A percentile compares a stretch with the other conserved stretches of the same genome.
phyloP scores from a whole-genome alignment of 2,888 invertebrate species.

The Dicroscelio sp. region DNA sequence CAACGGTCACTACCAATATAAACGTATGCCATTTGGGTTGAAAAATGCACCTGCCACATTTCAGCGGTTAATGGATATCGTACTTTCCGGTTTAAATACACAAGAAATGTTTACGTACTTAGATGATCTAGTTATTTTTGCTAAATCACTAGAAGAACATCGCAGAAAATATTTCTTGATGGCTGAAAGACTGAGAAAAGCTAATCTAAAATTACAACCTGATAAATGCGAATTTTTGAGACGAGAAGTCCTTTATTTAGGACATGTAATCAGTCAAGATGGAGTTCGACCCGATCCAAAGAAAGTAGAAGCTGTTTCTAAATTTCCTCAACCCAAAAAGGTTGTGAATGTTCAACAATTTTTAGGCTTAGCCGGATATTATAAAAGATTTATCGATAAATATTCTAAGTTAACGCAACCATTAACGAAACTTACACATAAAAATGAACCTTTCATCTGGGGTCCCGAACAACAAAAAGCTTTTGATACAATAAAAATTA shows the following conservation, averaged over 20 bases:
- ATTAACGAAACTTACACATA: constrained; percentile 61
- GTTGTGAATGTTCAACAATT: constrained; percentile 49
- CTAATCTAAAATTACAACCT: constrained; percentile 10
- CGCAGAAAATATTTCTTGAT: constrained; percentile 63
- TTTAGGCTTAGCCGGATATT: constrained; percentile 78
- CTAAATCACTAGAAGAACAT: constrained; percentile 64
- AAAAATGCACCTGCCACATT: constrained; percentile 85
- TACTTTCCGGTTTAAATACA: constrained; percentile 83
- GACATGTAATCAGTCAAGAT: constrained; percentile 19
- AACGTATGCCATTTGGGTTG: constrained; percentile 60
- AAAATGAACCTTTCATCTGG: constrained; percentile 55
- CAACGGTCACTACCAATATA: constrained; percentile 81
- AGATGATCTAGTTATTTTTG: constrained; percentile 78
- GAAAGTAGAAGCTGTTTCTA: neutral
- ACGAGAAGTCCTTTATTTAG: constrained; percentile 24
- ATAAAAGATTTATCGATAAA: constrained; percentile 75
- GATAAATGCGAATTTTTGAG: constrained; percentile 44
- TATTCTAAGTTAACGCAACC: constrained; percentile 77
- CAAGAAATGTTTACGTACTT: constrained; percentile 74
- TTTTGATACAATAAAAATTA: constrained; percentile 45
- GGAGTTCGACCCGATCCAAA: constrained; percentile 7
- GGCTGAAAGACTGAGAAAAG: constrained; percentile 33
- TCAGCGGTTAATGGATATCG: constrained; percentile 89
- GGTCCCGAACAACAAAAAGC: constrained; percentile 41
- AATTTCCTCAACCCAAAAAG: constrained; percentile 24